Evolutionary conservation across 2,888 invertebrate species (phyloP).

Genomic region (Laspeyria flexula): DNA sequence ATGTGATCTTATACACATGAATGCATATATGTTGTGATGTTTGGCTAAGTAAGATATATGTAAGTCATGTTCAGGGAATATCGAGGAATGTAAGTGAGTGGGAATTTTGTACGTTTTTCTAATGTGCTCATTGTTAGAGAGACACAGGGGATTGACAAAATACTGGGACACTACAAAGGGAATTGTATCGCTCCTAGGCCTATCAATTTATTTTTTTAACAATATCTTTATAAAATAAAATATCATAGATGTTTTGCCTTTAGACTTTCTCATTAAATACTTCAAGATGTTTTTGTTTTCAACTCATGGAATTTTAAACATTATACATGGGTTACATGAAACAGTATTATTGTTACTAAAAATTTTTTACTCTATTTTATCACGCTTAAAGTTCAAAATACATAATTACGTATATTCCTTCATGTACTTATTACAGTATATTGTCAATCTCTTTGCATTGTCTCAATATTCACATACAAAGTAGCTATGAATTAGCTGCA

Average conservation of each 20-base stretch:
- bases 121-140: conserved; percentile 35
- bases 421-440: no score
- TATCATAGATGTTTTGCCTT: no score
- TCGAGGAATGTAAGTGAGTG: conserved; percentile 51
- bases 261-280: no score
- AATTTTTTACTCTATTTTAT: no score
- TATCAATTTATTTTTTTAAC: no score
- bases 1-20: conserved; percentile 46
- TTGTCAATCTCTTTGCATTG: conserved; percentile 1
- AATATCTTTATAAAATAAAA: no score
- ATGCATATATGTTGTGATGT: conserved; percentile 74
- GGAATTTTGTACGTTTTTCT: conserved; percentile 63
- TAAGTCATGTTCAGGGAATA: conserved; percentile 73
- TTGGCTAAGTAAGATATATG: conserved; percentile 77
- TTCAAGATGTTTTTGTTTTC: no score
- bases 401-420: background rate
- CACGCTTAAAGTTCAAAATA: no score
- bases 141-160: conserved; percentile 21
- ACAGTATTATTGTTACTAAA: no score
- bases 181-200: no score
- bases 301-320: no score
- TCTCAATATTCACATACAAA: background rate
- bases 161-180: background rate
- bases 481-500: background rate
- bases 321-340: no score